Conservation (phyloP, 2,797 vertebrate species). For the Tapirus indicus region DNA sequence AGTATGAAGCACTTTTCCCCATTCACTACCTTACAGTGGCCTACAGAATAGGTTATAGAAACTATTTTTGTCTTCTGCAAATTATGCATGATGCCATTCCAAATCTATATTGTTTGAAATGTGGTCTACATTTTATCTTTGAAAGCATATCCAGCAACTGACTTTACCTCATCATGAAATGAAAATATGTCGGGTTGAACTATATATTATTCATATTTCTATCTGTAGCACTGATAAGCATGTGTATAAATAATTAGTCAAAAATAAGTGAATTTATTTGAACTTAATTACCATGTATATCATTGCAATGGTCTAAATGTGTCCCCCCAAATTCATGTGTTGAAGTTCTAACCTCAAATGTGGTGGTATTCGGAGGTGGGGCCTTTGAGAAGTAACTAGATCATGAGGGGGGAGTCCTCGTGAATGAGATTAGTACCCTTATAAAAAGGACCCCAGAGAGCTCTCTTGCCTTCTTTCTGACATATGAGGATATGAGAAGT, state of each 20-base stretch:
- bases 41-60: neutral
- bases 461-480: neutral
- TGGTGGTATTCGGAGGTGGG: neutral
- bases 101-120: neutral
- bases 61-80: neutral
- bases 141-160: neutral
- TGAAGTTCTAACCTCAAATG: neutral
- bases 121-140: neutral
- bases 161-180: neutral
- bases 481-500: neutral
- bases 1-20: neutral
- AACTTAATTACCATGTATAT: neutral
- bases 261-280: slow-evolving; percentile 21
- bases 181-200: neutral
- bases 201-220: neutral
- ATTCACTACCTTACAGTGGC: neutral
- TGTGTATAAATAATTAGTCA: neutral
- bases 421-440: neutral
- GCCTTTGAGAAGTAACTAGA: neutral
- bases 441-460: neutral
- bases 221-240: neutral
- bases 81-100: neutral
- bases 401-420: neutral
- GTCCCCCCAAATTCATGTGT: neutral
- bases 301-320: neutral